A percentile compares a stretch with the other conserved stretches of the same genome.
Evolutionary conservation across 2,888 invertebrate species (phyloP).

Genomic region (Luffia ferchaultella): DNA sequence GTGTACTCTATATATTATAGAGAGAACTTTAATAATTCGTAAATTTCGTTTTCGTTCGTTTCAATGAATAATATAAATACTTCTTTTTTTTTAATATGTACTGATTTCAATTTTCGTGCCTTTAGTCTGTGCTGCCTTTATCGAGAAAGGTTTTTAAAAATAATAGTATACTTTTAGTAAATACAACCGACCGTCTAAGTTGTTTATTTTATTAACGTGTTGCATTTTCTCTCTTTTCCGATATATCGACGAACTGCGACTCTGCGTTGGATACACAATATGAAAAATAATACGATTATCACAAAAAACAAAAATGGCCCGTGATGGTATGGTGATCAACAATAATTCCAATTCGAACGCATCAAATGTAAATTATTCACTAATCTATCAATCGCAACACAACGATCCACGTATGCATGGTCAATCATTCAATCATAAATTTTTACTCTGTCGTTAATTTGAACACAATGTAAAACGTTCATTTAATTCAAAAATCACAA

Average conservation of each 20-base stretch:
- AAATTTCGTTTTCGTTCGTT: slow-evolving; percentile 15
- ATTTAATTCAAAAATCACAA: too few species aligned
- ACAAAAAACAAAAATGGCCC: too few species aligned
- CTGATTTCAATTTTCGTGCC: slow-evolving; percentile 22
- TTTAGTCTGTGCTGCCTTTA: slow-evolving; percentile 61
- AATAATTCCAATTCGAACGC: too few species aligned
- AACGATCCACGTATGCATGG: too few species aligned
- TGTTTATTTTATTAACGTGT: slow-evolving; percentile 48
- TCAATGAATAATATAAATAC: slow-evolving; percentile 17
- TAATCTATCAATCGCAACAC: too few species aligned
- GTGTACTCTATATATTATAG: slow-evolving; percentile 17
- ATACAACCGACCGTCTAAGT: slow-evolving; percentile 29
- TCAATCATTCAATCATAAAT: too few species aligned
- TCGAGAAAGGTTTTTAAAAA: slow-evolving; percentile 34
- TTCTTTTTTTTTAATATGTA: slow-evolving; percentile 17
- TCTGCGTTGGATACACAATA: too few species aligned
- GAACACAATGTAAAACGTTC: too few species aligned
- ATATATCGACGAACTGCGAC: slow-evolving; percentile 20
- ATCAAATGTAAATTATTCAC: too few species aligned
- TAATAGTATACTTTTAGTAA: slow-evolving; percentile 17
- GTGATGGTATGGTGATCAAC: too few species aligned
- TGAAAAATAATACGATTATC: too few species aligned
- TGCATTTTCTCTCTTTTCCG: slow-evolving; percentile 65
- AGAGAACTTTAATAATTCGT: not conserved
- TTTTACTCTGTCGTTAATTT: too few species aligned